These are phyloP conservation scores for Cherax destructor DNA, from an alignment of 1,140 invertebrate genomes.

Conservation along the genomic window DNA sequence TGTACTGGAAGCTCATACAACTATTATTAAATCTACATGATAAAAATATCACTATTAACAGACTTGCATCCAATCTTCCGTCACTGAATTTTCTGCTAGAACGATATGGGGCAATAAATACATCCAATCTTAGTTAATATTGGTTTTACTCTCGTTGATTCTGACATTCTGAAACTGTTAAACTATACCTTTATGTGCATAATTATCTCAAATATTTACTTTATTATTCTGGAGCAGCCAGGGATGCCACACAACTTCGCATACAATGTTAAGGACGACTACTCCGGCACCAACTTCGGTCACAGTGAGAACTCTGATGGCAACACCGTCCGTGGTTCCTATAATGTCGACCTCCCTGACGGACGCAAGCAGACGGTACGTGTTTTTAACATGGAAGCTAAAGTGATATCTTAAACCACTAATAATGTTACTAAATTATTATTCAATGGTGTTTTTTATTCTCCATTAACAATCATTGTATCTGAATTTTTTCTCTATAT, in stretches of 20 bases:
- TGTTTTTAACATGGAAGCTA: background rate
- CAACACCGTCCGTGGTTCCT: conserved; percentile 71
- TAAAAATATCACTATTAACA: background rate
- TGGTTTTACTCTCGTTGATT: too few relatives aligned
- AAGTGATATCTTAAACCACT: background rate
- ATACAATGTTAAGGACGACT: conserved; percentile 71
- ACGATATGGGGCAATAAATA: too few relatives aligned
- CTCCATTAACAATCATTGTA: background rate
- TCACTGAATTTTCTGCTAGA: too few relatives aligned
- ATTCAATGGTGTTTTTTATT: background rate
- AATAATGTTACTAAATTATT: background rate
- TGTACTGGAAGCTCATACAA: background rate
- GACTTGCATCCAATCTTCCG: too few relatives aligned
- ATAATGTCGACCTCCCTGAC: conserved; percentile 73
- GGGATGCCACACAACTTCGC: conserved; percentile 71
- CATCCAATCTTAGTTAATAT: too few relatives aligned
- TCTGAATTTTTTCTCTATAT: background rate
- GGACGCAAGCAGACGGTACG: conserved; percentile 73
- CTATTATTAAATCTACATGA: background rate
- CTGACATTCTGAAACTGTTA: too few relatives aligned
- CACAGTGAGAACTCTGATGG: conserved; percentile 73
- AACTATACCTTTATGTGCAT: too few relatives aligned
- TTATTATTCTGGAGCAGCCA: background rate
- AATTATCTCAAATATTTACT: too few relatives aligned
- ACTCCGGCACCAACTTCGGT: conserved; percentile 71